Evolutionary conservation across 1,140 invertebrate species (phyloP).

Genomic region (Drosophila bifasciata): DNA sequence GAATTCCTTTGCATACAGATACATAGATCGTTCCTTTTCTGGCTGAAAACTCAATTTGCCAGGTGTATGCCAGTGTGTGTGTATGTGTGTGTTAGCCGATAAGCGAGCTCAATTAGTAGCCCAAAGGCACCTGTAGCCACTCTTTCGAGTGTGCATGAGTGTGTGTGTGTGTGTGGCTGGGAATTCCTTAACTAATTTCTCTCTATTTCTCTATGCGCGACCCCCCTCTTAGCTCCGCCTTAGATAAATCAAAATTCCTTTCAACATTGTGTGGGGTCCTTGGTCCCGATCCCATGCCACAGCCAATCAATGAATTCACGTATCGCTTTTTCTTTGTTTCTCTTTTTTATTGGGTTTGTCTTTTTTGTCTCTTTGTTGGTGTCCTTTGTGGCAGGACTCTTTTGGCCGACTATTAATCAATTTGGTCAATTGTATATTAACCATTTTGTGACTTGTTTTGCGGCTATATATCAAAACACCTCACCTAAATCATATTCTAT

Average conservation of each 20-base stretch:
- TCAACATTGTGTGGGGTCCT: slow-evolving; percentile 59
- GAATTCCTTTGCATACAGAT: slow-evolving; percentile 64
- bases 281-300: slow-evolving; percentile 28
- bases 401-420: slow-evolving; percentile 64
- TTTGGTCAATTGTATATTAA: slow-evolving; percentile 51
- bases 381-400: slow-evolving; percentile 32
- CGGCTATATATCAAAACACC: slow-evolving; percentile 62
- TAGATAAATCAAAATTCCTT: slow-evolving; percentile 72
- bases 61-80: slow-evolving; percentile 24
- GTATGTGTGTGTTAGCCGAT: slow-evolving; percentile 18
- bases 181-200: slow-evolving; percentile 68
- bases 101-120: slow-evolving; percentile 65
- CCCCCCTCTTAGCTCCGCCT: neutral
- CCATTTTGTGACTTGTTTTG: slow-evolving; percentile 51
- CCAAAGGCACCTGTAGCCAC: slow-evolving; percentile 49
- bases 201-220: slow-evolving; percentile 31
- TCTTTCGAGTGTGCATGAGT: neutral
- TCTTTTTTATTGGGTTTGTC: neutral
- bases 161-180: slow-evolving; percentile 33
- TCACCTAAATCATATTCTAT: slow-evolving; percentile 70
- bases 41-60: slow-evolving; percentile 76
- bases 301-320: slow-evolving; percentile 66
- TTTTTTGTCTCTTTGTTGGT: slow-evolving; percentile 22
- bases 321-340: slow-evolving; percentile 9
- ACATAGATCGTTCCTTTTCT: slow-evolving; percentile 54